Evolutionary conservation across 2,797 vertebrate species (phyloP).

Genomic region (Epinephelus awoara): DNA sequence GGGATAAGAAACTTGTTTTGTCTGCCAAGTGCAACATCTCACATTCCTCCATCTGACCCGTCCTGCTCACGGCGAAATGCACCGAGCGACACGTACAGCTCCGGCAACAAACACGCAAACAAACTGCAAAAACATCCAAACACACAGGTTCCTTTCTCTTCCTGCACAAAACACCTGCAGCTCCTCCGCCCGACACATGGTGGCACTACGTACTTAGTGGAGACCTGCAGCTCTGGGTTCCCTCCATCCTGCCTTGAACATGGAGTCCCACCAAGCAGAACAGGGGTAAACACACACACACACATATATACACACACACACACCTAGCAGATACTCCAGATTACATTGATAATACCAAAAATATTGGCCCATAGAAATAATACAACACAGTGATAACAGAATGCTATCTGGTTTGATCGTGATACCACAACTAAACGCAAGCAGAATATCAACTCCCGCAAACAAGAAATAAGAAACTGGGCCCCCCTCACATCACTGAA

Average conservation of each 20-base stretch:
- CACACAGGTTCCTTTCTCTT: neutral
- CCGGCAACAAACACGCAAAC: constrained; percentile 51
- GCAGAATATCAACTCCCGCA: constrained; percentile 79
- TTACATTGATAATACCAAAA: constrained; percentile 84
- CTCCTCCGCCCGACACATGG: constrained; percentile 77
- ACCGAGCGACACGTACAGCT: constrained; percentile 35
- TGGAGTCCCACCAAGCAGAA: constrained; percentile 71
- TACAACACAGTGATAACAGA: constrained; percentile 82
- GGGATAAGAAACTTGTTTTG: constrained; percentile 63
- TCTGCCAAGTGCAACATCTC: constrained; percentile 64
- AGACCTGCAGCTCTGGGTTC: constrained; percentile 44
- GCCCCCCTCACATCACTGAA: constrained; percentile 54
- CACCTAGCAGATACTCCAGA: constrained; percentile 84
- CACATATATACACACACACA: constrained; percentile 49
- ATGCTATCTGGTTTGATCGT: constrained; percentile 76
- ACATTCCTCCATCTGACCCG: constrained; percentile 50
- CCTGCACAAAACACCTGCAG: constrained; percentile 33
- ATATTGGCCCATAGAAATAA: constrained; percentile 89
- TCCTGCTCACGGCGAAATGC: constrained; percentile 57
- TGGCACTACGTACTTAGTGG: constrained; percentile 83
- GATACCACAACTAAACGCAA: constrained; percentile 75
- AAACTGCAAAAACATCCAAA: constrained; percentile 29
- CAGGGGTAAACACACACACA: constrained; percentile 59
- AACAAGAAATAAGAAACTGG: constrained; percentile 78
- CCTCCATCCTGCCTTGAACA: constrained; percentile 62